Evolutionary conservation across 2,113 vertebrate species (phyloP), one percentile per base, ranked within the genome.

Genomic region (Ctenodactylus gundi): DNA sequence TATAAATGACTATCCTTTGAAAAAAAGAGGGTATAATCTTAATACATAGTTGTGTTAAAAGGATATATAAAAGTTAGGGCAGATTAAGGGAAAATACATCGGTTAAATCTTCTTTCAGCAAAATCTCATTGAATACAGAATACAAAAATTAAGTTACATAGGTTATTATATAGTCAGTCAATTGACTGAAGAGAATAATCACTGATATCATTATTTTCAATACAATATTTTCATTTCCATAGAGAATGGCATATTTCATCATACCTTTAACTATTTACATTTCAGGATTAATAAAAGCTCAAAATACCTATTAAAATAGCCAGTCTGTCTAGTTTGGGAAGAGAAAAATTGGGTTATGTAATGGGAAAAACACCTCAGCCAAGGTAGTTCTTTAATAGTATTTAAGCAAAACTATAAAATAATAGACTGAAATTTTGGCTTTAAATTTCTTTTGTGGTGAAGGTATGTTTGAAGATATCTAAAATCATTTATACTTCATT

Each of bases 81-180:
- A 83, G 3, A 67, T 23, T 84, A 76, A 88, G 68, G 67, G 53
- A 95, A 93, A 65, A 78, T 0, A 44, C 53, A 60, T 3, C 17
- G 57, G 53, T 73, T 97, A 36, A 75, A 90, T 96, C 76, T 77
- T 83, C 49, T 89, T 78, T 92, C 55, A 90, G 34, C 29, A 96
- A 80, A 97, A 65, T 81, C 82, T 17, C 55, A 83, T 41, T 85
- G 67, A 92, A 62, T 92, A 76, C 49, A 93, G 15, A 84, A 41
- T 58, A 2, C 57, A 87, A 94, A 53, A 12, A 60, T 89, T 86
- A 55, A 44, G 88, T 78, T 27, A 53, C 10, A 78, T 44, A 91
- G 2, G 36, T 88, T 88, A 88, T 94, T 95, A 90, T 85, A n/a
- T 67, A 85, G 34, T 82, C 31, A 90, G 34, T 44, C 41, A 39